These are phyloP conservation scores for Momotus momota DNA, from an alignment of 2,797 vertebrate genomes.

Conservation along the genomic window DNA sequence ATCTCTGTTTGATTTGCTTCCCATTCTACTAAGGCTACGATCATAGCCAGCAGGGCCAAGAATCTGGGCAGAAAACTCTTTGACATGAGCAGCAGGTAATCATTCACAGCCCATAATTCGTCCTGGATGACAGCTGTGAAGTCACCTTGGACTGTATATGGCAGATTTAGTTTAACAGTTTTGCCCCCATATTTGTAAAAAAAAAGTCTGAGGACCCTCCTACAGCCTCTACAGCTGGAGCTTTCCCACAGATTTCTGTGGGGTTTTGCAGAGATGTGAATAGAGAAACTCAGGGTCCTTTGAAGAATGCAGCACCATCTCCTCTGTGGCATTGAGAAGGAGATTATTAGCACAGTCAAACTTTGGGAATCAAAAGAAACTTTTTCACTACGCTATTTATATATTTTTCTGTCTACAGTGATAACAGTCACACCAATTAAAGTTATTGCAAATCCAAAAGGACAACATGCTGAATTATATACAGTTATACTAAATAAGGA, in stretches of 20 bases:
- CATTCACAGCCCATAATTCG: not conserved
- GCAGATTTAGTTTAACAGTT: not conserved
- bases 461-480: not conserved
- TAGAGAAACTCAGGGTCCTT: not conserved
- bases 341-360: not conserved
- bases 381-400: not conserved
- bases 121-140: not conserved
- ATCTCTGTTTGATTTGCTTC: not conserved
- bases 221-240: not conserved
- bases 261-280: not conserved
- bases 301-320: not conserved
- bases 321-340: not conserved
- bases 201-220: not conserved
- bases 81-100: not conserved
- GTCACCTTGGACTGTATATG: not conserved
- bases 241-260: not conserved
- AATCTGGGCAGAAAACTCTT: not conserved
- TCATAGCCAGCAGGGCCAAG: not conserved
- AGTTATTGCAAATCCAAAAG: not conserved
- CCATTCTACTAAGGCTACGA: not conserved
- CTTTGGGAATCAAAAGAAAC: not conserved
- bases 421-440: not conserved
- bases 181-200: not conserved
- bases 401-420: not conserved
- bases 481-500: not conserved